Conservation (phyloP, 2,113 vertebrate species). For the Prietella phreatophila region DNA sequence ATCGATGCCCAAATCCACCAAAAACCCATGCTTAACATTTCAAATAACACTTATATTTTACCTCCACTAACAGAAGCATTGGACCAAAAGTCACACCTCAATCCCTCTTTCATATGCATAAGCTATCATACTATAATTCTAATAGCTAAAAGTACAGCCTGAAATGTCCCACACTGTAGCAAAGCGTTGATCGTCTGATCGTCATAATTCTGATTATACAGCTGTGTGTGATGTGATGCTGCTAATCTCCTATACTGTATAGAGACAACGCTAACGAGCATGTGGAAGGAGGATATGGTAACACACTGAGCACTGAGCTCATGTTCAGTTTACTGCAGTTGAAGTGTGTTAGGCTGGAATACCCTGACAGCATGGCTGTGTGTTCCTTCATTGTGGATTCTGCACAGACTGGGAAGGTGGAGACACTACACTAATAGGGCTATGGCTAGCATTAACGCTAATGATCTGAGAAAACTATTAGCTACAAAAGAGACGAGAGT, state of each 20-base stretch:
- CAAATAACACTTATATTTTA: background rate
- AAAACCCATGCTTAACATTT: background rate
- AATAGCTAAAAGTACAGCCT: background rate
- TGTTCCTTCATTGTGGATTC: slow-evolving; percentile 14
- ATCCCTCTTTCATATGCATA: background rate
- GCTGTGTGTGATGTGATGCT: slow-evolving; percentile 22
- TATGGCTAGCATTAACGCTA: slow-evolving; percentile 28
- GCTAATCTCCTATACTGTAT: slow-evolving; percentile 22
- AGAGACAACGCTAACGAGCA: background rate
- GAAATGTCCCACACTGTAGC: slow-evolving; percentile 20
- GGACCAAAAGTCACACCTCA: background rate
- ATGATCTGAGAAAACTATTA: slow-evolving; percentile 48
- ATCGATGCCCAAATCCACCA: background rate
- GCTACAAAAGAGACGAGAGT: background rate
- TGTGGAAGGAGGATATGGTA: background rate
- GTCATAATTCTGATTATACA: slow-evolving; percentile 29
- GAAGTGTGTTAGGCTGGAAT: slow-evolving; percentile 6
- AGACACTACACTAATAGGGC: background rate
- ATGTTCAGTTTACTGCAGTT: background rate
- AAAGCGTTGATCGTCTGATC: slow-evolving; percentile 21
- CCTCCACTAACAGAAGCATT: background rate
- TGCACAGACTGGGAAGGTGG: background rate
- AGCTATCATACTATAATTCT: slow-evolving; percentile 21
- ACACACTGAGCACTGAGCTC: background rate
- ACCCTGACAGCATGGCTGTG: background rate